phyloP scores from a whole-genome alignment of 2,797 vertebrate genomes.

The Cryptoprocta ferox region DNA sequence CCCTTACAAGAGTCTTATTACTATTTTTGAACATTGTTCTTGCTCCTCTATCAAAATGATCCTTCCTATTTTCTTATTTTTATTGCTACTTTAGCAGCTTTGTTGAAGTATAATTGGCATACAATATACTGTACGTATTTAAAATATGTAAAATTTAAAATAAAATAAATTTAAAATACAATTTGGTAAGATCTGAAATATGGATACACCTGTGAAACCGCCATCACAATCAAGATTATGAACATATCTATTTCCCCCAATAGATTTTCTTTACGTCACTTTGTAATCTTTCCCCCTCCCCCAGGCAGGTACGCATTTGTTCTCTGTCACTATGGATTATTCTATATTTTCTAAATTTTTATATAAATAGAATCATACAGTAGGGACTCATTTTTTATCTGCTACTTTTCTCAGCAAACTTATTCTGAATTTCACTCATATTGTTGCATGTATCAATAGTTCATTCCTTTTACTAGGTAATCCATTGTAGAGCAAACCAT shows the following conservation, averaged over 20 bases:
- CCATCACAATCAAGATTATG: not conserved
- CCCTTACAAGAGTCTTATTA: not conserved
- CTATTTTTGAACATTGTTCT: not conserved
- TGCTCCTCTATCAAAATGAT: not conserved
- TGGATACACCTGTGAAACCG: not conserved
- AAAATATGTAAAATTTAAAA: not conserved
- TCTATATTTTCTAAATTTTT: not conserved
- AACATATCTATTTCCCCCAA: not conserved
- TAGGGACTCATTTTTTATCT: not conserved
- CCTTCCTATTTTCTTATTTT: not conserved
- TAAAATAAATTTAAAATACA: not conserved
- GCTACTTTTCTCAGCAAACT: not conserved
- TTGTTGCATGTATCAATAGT: not conserved
- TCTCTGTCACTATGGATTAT: not conserved
- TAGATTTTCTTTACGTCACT: not conserved
- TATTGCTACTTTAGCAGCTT: not conserved
- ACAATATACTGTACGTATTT: not conserved
- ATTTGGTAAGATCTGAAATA: not conserved
- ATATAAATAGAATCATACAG: not conserved
- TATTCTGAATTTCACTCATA: not conserved
- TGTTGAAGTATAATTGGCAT: not conserved
- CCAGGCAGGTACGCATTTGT: not conserved
- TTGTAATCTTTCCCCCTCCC: not conserved
- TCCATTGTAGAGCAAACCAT: not conserved
- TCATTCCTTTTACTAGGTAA: not conserved